phyloP scores from a whole-genome alignment of 2,888 invertebrate genomes.

The Sesamia inferens region DNA sequence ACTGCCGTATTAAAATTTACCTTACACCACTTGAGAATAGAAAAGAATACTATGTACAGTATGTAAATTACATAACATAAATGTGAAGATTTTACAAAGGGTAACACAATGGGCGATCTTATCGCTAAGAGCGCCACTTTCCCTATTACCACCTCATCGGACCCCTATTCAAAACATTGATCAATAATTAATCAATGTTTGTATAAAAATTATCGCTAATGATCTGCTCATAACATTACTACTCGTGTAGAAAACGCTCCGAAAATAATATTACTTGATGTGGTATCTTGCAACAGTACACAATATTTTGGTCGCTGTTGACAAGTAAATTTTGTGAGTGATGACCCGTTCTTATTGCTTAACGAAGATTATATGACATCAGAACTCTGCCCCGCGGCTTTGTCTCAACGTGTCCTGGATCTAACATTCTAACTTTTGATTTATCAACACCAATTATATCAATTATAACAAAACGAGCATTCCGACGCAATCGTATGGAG shows the following conservation, averaged over 20 bases:
- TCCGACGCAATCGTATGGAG: constrained; percentile 41
- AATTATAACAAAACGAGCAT: constrained; percentile 53
- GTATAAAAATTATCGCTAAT: constrained; percentile 13
- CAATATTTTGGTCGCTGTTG: constrained; percentile 46
- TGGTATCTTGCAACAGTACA: constrained; percentile 45
- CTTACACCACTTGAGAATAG: not conserved
- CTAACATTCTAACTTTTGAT: constrained; percentile 44
- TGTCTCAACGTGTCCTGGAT: constrained; percentile 44
- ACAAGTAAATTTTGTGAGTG: constrained; percentile 60
- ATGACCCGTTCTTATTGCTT: constrained; percentile 52
- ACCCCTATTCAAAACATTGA: constrained; percentile 5
- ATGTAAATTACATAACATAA: too few relatives aligned
- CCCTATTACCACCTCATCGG: not conserved
- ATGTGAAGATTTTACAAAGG: too few relatives aligned
- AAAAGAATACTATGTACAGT: too few relatives aligned
- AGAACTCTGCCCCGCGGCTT: constrained; percentile 54
- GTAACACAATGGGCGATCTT: too few relatives aligned
- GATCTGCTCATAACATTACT: not conserved
- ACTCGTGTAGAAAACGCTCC: constrained; percentile 13
- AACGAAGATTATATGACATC: constrained; percentile 56
- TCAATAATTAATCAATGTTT: constrained; percentile 14
- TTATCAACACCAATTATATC: constrained; percentile 58
- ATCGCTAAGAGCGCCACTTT: too few relatives aligned
- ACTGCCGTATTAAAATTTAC: not conserved
- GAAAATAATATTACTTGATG: constrained; percentile 37